Evolutionary conservation across 64 coral and sea anemone genomes (phyloP), one percentile per base, ranked within the genome.

Genomic region (Pocillopora damicornis): DNA sequence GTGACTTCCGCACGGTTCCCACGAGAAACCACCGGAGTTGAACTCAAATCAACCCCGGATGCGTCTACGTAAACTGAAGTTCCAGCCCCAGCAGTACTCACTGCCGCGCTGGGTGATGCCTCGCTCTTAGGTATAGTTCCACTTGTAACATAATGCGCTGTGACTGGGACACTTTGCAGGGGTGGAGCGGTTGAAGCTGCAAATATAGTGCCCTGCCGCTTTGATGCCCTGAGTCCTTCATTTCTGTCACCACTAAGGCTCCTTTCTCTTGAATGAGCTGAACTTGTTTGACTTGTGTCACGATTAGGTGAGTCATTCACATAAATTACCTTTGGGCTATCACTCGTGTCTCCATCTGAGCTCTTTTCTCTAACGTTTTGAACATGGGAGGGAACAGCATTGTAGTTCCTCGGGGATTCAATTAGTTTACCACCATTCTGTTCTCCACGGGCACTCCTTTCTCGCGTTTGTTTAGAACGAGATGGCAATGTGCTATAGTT

Each of bases 211-310:
- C 81, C 81, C 9, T 72, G 64, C 0, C 81, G 81, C 37, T 85
- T 36, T 18, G 81, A 85, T 71, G 38, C 37, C 72, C 65, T 71
- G 13, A 68, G 18, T 16, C 63, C 81, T n/a, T 85, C 81, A 85
- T 72, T 85, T 58, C 38, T 85, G 42, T 73, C 81, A 11, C 37
- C 65, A 73, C 81, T 85, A 15, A 85, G 64, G 81, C 81, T 85
- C 42, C 81, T 85, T 72, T 85, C 64, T 30, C 81, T 37, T 56
- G 20, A 71, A 68, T 45, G 81, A 22, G 16, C 62, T 20, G 81
- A 18, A 37, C 37, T 38, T 10, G 3, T 66, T 68, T 67, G 80
- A 42, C 16, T 17, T 2, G 17, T 85, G 64, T 73, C 81, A 25
- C 81, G 81, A 73, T 0, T 73, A 8, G 81, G 37, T 17, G 5